A percentile compares a stretch with the other conserved stretches of the same genome.
Conservation (phyloP, 2,113 vertebrate genomes). For the Rhea pennata region DNA sequence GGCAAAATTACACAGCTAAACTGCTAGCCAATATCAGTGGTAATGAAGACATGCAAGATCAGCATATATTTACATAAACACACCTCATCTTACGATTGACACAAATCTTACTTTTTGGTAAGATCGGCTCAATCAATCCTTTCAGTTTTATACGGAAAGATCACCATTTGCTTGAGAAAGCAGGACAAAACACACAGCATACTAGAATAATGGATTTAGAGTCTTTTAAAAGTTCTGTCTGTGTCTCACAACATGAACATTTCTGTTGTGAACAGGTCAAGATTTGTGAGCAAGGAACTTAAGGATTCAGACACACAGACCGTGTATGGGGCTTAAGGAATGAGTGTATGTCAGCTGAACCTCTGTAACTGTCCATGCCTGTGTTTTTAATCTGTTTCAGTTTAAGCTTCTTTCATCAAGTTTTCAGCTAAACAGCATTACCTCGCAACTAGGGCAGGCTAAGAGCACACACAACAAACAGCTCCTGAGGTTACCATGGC, state of each 20-base stretch:
- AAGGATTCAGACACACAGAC: not conserved
- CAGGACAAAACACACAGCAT: not conserved
- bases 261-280: not conserved
- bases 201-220: not conserved
- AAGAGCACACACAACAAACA: not conserved
- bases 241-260: accelerated
- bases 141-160: not conserved
- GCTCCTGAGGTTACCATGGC: not conserved
- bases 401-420: conserved; percentile 1
- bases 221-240: not conserved
- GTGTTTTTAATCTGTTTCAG: not conserved
- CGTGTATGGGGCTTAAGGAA: accelerated
- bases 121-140: not conserved
- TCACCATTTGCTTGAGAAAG: not conserved
- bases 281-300: not conserved
- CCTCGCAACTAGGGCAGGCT: not conserved
- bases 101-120: not conserved
- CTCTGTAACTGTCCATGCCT: not conserved
- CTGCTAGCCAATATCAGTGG: not conserved
- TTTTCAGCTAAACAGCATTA: not conserved
- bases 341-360: not conserved
- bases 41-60: not conserved
- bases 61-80: not conserved
- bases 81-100: not conserved
- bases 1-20: not conserved